Percentiles rank a stretch among this genome's conserved stretches.
phyloP scores from a whole-genome alignment of 1,140 invertebrate genomes.

The Schlechtendalia chinensis region DNA sequence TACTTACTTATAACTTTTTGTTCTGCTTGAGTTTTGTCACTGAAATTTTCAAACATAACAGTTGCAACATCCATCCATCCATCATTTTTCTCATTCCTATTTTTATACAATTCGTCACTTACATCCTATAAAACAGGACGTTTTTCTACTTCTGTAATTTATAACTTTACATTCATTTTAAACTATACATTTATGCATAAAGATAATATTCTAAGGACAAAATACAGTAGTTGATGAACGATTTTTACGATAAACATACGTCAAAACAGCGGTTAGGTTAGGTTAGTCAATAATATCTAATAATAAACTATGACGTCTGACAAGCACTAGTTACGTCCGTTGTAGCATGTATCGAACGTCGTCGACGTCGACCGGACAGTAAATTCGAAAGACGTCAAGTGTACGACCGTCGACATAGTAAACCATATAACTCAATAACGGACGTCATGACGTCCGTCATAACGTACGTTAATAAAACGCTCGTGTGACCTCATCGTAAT shows the following conservation, averaged over 20 bases:
- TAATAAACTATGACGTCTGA: conserved; percentile 27
- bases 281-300: conserved; percentile 23
- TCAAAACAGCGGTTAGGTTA: conserved; percentile 13
- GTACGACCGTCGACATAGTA: not conserved
- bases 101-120: conserved; percentile 57
- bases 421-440: conserved; percentile 22
- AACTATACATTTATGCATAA: not conserved
- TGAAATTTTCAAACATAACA: conserved; percentile 12
- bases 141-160: conserved; percentile 8
- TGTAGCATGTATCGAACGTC: conserved; percentile 20
- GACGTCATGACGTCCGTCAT: conserved; percentile 25
- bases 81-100: conserved; percentile 54
- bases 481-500: conserved; percentile 15
- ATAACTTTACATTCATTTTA: not conserved
- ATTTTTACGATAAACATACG: conserved; percentile 15
- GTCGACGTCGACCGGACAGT: conserved; percentile 15
- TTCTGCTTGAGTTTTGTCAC: conserved; percentile 28
- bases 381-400: conserved; percentile 20
- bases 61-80: conserved; percentile 33
- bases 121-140: not conserved
- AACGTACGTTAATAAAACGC: not conserved
- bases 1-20: conserved; percentile 44
- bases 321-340: conserved; percentile 5
- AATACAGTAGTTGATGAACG: conserved; percentile 8
- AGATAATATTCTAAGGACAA: not conserved